Evolutionary conservation across 2,113 vertebrate genomes (phyloP).

Genomic region (Indicator indicator): DNA sequence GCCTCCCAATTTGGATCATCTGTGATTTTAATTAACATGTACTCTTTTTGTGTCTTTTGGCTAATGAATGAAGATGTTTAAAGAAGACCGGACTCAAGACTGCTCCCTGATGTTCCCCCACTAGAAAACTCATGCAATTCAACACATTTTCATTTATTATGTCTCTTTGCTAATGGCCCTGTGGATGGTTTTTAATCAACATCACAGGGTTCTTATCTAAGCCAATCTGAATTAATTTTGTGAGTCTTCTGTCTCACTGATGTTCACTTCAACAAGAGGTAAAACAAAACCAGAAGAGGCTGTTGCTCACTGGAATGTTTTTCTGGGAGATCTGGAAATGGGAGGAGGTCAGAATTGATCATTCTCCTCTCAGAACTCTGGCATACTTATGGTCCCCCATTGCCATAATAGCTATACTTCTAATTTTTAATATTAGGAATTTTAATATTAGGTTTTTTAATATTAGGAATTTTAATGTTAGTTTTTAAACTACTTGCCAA

Average conservation of each 20-base stretch:
- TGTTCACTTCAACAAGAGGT: not conserved
- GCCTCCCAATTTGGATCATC: slow-evolving; percentile 54
- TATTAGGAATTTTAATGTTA: not conserved
- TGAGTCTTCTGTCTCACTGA: not conserved
- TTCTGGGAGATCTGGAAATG: not conserved
- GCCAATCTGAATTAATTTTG: slow-evolving; percentile 62
- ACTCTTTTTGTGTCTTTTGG: slow-evolving; percentile 30
- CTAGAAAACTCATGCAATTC: slow-evolving; percentile 16
- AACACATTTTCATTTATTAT: slow-evolving; percentile 39
- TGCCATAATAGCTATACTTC: not conserved
- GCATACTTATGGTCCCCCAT: not conserved
- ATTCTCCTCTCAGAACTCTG: not conserved
- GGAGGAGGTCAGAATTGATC: not conserved
- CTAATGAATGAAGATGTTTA: slow-evolving; percentile 63
- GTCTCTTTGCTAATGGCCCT: slow-evolving; percentile 16
- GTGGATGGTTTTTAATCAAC: slow-evolving; percentile 59
- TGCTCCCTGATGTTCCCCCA: slow-evolving; percentile 19
- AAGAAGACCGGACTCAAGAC: slow-evolving; percentile 40
- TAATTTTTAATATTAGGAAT: not conserved
- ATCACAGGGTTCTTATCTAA: slow-evolving; percentile 42
- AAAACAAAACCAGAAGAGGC: slow-evolving; percentile 16
- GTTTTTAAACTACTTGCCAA: not conserved
- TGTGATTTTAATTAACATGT: slow-evolving; percentile 61
- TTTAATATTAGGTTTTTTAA: not conserved
- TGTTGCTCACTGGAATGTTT: not conserved